Evolutionary conservation across 2,888 invertebrate genomes (phyloP), one percentile per base, ranked within the genome.

Genomic region (Mesorhabditis belari): DNA sequence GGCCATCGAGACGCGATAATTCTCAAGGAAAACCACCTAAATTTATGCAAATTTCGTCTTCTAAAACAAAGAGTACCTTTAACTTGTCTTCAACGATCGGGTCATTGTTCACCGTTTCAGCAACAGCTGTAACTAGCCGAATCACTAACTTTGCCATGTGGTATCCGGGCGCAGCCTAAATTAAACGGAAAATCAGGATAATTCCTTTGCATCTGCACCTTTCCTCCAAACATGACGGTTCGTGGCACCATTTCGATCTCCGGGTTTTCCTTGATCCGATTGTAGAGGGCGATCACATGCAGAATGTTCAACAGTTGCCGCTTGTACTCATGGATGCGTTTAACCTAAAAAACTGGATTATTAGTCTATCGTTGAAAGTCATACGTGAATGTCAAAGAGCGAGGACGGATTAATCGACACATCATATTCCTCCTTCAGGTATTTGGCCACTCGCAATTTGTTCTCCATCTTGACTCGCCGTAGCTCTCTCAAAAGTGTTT

Each of bases 271-370:
- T 95, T 96, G 82, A 98, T 93, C 72, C 95, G 87, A 83, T 98
- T 99, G 85, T 95, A 98, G 80, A 95, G 79, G 12, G 76, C 76
- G 62, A 84, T 83, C 9, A 98, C 90, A 83, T 98, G 95, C 75
- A 98, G 85, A 77, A 91, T 90, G 84, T 95, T 98, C 76, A 98
- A 84, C 72, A 98, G 85, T 83, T 98, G 98, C 3, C 98, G 87
- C 84, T 98, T 98, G 86, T 98, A 98, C 83, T 98, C 98, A 83
- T 98, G 98, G 79, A 98, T 95, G 76, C 98, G 88, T 83, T 98
- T 98, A 76, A 95, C 93, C 83, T 93, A 92, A 4, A 63, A 64
- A 9, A 44, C 12, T 9, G 12, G n/a, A 44, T 12, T n/a, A n/a
- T n/a, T n/a, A n/a, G n/a, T n/a, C 12, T 9, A 12, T n/a, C 44